Percentiles rank a stretch among this genome's conserved stretches.
These are phyloP conservation scores for Idaea straminata DNA, from an alignment of 2,888 invertebrate genomes.

Conservation along the genomic window DNA sequence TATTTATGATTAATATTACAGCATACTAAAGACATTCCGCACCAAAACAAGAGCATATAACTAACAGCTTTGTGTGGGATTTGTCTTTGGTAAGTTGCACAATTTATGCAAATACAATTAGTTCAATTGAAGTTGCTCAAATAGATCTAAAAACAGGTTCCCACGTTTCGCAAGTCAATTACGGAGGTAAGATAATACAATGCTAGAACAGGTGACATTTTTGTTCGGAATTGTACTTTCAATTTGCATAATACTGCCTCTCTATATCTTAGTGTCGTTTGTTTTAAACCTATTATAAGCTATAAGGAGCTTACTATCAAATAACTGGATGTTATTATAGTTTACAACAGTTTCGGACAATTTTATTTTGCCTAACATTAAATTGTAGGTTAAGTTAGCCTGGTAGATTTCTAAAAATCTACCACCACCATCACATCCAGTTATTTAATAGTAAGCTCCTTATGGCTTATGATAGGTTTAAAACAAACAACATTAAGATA, in stretches of 20 bases:
- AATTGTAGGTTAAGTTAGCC: no score
- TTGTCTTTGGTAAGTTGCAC: slow-evolving; percentile 16
- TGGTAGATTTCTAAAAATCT: no score
- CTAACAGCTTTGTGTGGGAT: slow-evolving; percentile 23
- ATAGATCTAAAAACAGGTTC: slow-evolving; percentile 20
- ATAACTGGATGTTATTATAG: no score
- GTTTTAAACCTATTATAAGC: neutral
- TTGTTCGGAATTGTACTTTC: neutral
- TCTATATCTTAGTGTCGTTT: neutral
- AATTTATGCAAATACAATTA: slow-evolving; percentile 20
- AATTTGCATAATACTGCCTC: neutral
- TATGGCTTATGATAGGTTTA: neutral
- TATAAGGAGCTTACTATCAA: no score
- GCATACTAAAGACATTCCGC: slow-evolving; percentile 11
- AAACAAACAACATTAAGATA: neutral
- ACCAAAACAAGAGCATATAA: slow-evolving; percentile 9
- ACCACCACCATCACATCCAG: no score
- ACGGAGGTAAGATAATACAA: slow-evolving; percentile 6
- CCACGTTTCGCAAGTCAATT: slow-evolving; percentile 11
- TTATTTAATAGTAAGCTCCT: no score
- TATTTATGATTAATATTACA: slow-evolving; percentile 9
- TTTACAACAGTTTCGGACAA: no score
- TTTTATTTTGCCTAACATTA: no score
- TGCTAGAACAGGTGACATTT: slow-evolving; percentile 9
- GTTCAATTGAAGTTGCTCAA: slow-evolving; percentile 23